phyloP scores from a whole-genome alignment of 2,113 vertebrate species.

The Synodontis membranacea region DNA sequence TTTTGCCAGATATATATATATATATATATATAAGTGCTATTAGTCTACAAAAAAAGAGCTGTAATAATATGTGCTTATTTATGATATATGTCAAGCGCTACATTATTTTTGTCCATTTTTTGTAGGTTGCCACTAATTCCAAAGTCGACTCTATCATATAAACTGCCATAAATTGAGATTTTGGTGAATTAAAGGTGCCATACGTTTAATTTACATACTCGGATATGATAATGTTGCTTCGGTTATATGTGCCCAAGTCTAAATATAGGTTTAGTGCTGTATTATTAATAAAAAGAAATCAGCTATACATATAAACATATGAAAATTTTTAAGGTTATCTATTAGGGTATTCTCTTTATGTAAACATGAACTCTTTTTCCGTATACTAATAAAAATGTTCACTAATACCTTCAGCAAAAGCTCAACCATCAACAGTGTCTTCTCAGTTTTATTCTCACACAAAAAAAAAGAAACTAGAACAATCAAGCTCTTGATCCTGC shows the following conservation, averaged over 20 bases:
- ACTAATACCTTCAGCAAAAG: not conserved
- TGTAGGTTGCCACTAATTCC: not conserved
- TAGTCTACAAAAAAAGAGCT: not conserved
- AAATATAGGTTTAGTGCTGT: not conserved
- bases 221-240: not conserved
- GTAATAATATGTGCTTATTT: not conserved
- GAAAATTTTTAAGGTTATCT: not conserved
- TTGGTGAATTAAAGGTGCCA: not conserved
- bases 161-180: not conserved
- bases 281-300: too few species aligned
- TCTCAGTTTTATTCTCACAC: not conserved
- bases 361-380: too few species aligned
- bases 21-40: not conserved
- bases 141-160: not conserved
- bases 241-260: not conserved
- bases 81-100: not conserved
- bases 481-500: slow-evolving; percentile 5
- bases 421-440: not conserved
- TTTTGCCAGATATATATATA: not conserved
- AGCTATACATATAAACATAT: too few species aligned
- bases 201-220: too few species aligned
- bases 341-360: too few species aligned
- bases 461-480: slow-evolving; percentile 10
- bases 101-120: not conserved
- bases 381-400: too few species aligned